Base-by-base conservation (phyloP, 2,888 invertebrate genomes). In the Platycnemis pennipes region DNA sequence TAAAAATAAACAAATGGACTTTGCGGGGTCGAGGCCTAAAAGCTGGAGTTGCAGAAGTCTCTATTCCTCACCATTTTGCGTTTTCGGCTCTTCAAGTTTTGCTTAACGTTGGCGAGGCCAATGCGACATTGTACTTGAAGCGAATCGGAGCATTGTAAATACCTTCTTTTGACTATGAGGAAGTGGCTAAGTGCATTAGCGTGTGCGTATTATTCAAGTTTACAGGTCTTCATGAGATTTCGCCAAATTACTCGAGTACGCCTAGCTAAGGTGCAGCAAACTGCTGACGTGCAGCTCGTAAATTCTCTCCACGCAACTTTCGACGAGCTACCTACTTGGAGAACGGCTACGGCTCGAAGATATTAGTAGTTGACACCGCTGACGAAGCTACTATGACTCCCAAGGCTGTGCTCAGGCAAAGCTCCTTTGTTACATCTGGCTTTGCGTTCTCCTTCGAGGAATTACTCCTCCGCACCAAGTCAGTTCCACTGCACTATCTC, bases 161-260 rank as follows among this genome's bases (percentile, higher is more conserved):
- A 77, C 37, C 11, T 77, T 16, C 16, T 37, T 26, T 2, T 37
- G 37, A 77, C 77, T 13, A 37, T 37, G 77, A 37, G 77, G 31
- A 77, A 77, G 77, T 37, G 13, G 31, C 16, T 77, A 37, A 77
- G 37, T 77, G 77, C 77, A 77, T 37, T 37, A 77, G 31, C 77
- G 77, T 77, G 77, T 8, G 77, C 37, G 77, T 77, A 77, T 77
- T 77, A 77, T 77, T 77, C 77, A 77, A 77, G 77, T 77, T 77
- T 77, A n/a, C 37, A 16, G 77, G 77, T 77, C 77, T 37, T 77
- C n/a, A 77, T n/a, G 77, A 77, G 77, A 37, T 77, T 31, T 16
- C 77, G n/a, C 37, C 37, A 37, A 77, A 77, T 77, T 77, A 77
- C 31, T 77, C 31, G 77, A n/a, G 31, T 11, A 26, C 77, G 31